phyloP scores from a whole-genome alignment of 2,888 invertebrate genomes.

The Epirrita christyi region DNA sequence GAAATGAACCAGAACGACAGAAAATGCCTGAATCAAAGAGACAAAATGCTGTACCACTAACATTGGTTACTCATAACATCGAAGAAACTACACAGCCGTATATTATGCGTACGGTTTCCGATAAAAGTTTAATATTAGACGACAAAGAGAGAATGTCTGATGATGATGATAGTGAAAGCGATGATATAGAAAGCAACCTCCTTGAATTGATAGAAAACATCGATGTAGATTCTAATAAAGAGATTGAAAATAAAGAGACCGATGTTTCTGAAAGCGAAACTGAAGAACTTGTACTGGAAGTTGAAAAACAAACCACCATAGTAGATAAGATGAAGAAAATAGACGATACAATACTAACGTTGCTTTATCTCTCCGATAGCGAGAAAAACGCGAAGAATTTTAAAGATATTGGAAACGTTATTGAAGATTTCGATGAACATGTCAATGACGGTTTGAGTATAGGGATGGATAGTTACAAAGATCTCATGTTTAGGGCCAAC shows the following conservation, averaged over 20 bases:
- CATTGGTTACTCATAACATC: slow-evolving; percentile 1
- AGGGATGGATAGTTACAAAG: slow-evolving; percentile 30
- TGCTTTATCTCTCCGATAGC: slow-evolving; percentile 51
- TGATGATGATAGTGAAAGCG: not conserved
- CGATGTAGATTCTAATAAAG: slow-evolving; percentile 34
- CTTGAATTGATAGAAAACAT: slow-evolving; percentile 50
- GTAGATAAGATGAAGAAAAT: slow-evolving; percentile 1
- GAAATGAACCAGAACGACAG: not conserved
- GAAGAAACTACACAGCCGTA: slow-evolving; percentile 5
- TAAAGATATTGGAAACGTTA: slow-evolving; percentile 27
- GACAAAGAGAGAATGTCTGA: not conserved
- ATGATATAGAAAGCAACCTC: slow-evolving; percentile 40
- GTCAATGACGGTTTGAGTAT: slow-evolving; percentile 35
- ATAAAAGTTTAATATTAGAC: slow-evolving; percentile 2
- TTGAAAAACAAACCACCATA: not conserved
- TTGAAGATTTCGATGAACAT: slow-evolving; percentile 30
- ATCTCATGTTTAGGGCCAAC: slow-evolving; percentile 39
- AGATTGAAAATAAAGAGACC: not conserved
- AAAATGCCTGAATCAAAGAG: not conserved
- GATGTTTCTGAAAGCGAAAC: not conserved
- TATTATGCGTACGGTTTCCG: slow-evolving; percentile 23
- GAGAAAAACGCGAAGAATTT: slow-evolving; percentile 33
- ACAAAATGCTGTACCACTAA: not conserved
- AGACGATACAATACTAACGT: slow-evolving; percentile 44
- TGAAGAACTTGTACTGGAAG: not conserved